Conservation (phyloP, 2,888 invertebrate species). For the Coelogynopora nodosa region DNA sequence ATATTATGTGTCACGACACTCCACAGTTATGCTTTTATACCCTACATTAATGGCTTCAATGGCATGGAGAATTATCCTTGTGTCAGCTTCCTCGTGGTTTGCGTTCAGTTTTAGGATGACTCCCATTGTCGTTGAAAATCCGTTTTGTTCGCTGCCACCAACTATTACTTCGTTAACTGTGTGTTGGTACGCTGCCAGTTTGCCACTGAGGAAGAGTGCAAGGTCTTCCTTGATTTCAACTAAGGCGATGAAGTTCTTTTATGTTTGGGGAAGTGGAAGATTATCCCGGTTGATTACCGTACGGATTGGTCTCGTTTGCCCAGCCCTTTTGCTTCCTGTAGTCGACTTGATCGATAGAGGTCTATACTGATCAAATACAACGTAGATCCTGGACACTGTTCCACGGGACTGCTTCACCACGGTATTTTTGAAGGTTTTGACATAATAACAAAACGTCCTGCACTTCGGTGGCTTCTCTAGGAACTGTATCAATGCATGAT, state of each 20-base stretch:
- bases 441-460: constrained; percentile 46
- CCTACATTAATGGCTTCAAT: constrained; percentile 39
- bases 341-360: constrained; percentile 40
- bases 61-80: constrained; percentile 40
- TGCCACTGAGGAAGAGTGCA: background rate
- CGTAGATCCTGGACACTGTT: constrained; percentile 39
- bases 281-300: background rate
- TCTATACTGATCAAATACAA: constrained; percentile 45
- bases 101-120: constrained; percentile 7
- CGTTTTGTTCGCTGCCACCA: background rate
- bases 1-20: constrained; percentile 16
- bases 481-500: constrained; percentile 38
- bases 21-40: constrained; percentile 29
- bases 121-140: constrained; percentile 21
- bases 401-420: constrained; percentile 33
- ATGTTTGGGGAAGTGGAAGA: constrained; percentile 17
- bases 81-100: constrained; percentile 42
- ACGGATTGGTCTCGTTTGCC: constrained; percentile 1
- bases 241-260: constrained; percentile 7
- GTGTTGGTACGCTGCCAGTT: background rate
- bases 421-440: constrained; percentile 32
- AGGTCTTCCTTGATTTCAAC: background rate
- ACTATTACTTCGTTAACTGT: constrained; percentile 1
- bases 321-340: constrained; percentile 40
- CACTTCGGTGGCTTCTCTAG: constrained; percentile 43